Conservation (phyloP, 1,140 invertebrate genomes). For the Polypedilum pembai region DNA sequence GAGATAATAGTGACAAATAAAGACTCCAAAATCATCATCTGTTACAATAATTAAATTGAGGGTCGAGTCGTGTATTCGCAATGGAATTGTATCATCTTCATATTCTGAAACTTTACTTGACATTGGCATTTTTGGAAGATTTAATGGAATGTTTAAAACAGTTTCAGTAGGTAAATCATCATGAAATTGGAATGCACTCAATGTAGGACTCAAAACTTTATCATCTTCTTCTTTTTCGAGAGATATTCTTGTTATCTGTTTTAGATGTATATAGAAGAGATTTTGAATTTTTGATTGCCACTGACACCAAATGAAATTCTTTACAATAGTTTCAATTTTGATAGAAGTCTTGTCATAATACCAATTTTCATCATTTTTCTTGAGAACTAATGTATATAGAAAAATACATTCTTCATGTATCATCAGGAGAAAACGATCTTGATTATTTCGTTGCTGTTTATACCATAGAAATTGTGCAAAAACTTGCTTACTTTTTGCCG, state of each 20-base stretch:
- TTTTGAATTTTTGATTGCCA: constrained; percentile 65
- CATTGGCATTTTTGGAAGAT: constrained; percentile 60
- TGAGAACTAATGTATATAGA: constrained; percentile 37
- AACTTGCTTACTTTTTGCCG: constrained; percentile 54
- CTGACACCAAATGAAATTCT: constrained; percentile 71
- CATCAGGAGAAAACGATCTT: constrained; percentile 65
- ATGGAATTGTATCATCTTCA: constrained; percentile 68
- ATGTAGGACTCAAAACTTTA: constrained; percentile 54
- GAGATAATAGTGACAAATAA: constrained; percentile 77
- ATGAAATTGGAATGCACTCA: constrained; percentile 76
- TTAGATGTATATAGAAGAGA: constrained; percentile 70
- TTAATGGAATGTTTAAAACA: constrained; percentile 75
- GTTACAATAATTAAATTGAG: constrained; percentile 70
- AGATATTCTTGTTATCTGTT: constrained; percentile 55
- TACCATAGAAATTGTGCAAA: constrained; percentile 71
- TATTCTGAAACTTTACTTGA: constrained; percentile 52
- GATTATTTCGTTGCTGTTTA: constrained; percentile 52
- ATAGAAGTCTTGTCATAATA: constrained; percentile 48
- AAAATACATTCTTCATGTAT: constrained; percentile 66
- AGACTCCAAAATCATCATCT: constrained; percentile 59
- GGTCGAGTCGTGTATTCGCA: constrained; percentile 70
- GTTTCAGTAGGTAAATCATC: constrained; percentile 75
- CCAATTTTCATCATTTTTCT: constrained; percentile 46
- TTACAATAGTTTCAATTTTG: constrained; percentile 56
- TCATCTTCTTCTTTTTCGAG: constrained; percentile 54